A percentile compares a stretch with the other conserved stretches of the same genome.
Evolutionary conservation across 2,113 vertebrate species (phyloP).

Genomic region (Burhinus oedicnemus): DNA sequence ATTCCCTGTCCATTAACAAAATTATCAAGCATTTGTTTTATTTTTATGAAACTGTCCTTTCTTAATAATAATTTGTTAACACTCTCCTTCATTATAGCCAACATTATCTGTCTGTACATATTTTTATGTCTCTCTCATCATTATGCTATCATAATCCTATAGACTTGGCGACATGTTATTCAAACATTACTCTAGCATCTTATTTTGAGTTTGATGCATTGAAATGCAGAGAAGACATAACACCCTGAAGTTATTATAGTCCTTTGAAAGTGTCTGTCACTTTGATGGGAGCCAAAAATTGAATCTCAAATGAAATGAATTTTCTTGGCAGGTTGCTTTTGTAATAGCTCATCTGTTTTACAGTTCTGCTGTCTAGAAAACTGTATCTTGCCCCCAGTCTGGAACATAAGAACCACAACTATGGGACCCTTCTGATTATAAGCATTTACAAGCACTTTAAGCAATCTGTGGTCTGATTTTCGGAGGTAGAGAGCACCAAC

Average conservation of each 20-base stretch:
- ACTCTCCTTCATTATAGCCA: background rate
- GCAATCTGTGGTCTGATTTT: background rate
- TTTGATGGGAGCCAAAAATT: background rate
- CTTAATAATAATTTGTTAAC: background rate
- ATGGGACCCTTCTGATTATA: background rate
- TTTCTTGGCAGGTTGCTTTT: background rate
- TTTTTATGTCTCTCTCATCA: background rate
- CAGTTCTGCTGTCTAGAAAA: background rate
- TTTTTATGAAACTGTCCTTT: background rate
- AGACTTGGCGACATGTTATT: background rate
- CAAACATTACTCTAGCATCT: background rate
- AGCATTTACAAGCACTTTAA: background rate
- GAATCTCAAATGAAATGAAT: background rate
- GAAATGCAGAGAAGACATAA: background rate
- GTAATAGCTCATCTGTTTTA: background rate
- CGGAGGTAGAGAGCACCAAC: background rate
- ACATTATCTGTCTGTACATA: background rate
- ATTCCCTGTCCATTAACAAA: background rate
- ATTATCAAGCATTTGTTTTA: background rate
- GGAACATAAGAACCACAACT: background rate
- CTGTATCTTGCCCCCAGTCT: background rate
- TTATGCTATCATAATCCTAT: background rate
- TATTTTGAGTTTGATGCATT: background rate
- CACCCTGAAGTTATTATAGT: background rate
- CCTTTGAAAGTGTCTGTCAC: background rate